phyloP scores from a whole-genome alignment of 2,113 vertebrate species.

The Lophochroa leadbeateri region DNA sequence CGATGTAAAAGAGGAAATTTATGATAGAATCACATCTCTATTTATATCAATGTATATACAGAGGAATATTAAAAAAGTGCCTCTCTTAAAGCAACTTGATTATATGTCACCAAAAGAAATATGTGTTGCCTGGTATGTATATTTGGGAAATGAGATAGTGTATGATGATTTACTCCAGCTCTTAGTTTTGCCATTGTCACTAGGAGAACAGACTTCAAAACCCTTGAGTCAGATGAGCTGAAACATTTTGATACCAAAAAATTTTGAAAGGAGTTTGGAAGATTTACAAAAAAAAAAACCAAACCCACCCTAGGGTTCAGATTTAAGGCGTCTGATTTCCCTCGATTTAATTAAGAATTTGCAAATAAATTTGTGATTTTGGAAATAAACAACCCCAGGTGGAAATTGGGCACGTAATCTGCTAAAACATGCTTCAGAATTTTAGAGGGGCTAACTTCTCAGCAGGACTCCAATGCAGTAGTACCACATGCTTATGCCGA shows the following conservation, averaged over 20 bases:
- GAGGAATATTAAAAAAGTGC: slow-evolving; percentile 24
- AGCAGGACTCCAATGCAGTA: background rate
- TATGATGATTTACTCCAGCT: background rate
- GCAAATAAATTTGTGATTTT: background rate
- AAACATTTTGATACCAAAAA: background rate
- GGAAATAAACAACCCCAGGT: background rate
- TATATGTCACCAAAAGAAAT: background rate
- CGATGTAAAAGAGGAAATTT: slow-evolving; percentile 42
- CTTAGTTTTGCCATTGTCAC: background rate
- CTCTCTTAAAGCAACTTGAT: background rate
- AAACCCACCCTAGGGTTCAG: background rate
- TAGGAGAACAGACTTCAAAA: background rate
- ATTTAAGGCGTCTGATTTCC: background rate
- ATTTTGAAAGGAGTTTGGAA: background rate
- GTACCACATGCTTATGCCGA: background rate
- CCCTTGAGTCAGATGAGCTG: background rate
- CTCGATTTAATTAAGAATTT: background rate
- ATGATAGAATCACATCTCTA: slow-evolving; percentile 2
- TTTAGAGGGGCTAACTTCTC: background rate
- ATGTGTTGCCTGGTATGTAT: background rate
- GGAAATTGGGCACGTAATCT: background rate
- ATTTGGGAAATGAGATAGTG: background rate
- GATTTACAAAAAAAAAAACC: background rate
- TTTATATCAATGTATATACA: slow-evolving; percentile 43
- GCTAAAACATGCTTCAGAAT: background rate